Evolutionary conservation across 2,888 invertebrate genomes (phyloP), one percentile per base, ranked within the genome.

Genomic region (Biston betularia): DNA sequence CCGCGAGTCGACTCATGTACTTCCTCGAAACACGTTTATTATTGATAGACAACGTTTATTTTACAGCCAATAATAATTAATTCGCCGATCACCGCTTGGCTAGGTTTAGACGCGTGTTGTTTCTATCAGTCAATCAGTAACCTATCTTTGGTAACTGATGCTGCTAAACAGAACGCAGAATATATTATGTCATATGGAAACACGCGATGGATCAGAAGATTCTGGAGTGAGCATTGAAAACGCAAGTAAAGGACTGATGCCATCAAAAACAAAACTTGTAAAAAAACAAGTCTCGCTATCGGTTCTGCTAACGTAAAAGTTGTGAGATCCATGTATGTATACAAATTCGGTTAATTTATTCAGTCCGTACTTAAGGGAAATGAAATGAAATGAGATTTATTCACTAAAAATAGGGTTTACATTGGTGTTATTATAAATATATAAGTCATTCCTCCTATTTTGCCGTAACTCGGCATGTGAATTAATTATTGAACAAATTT

Each of bases 11-110:
- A 46, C 53, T 59, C 15, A 55, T 60, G 74, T 75, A 78, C 76
- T 77, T 79, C 77, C 78, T 75, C 74, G 73, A 77, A 73, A 74
- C 73, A 68, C 72, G 76, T 77, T 76, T 69, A 73, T 75, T 75
- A 77, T 66, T 74, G 72, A 78, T 63, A 49, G 61, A 71, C 70
- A 68, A 63, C 71, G 74, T 72, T 64, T 69, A 63, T 58, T 66
- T 61, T 62, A 54, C n/a, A 65, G 53, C 54, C 15, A 34, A 46
- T 66, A 34, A 46, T 66, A 57, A 66, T 66, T 61, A 66, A 66
- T 66, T 66, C 56, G 34, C 56, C 9, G 53, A 59, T 65, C 54
- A 40, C 38, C 54, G 50, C 54, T 45, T 24, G 38, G 33, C 38
- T 61, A 11, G 34, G 11, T 54, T 54, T 55, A 49, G 50, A 46